These are phyloP conservation scores for Lasioglossum morio DNA, from an alignment of 2,888 invertebrate genomes.

Conservation along the genomic window DNA sequence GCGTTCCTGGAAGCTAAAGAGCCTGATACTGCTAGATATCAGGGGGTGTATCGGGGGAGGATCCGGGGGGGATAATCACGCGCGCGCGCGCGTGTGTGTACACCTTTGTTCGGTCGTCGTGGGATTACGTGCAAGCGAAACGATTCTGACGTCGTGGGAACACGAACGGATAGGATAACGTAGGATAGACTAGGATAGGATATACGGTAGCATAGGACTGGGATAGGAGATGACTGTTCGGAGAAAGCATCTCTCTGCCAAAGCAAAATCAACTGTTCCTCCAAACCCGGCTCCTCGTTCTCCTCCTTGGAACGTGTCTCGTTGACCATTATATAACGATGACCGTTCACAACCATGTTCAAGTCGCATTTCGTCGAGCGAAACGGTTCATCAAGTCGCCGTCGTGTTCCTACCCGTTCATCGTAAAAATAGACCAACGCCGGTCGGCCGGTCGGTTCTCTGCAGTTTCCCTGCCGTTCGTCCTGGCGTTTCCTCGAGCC, in stretches of 20 bases:
- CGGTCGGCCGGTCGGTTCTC: background rate
- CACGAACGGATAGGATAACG: background rate
- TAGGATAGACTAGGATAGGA: conserved; percentile 3
- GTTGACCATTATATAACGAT: background rate
- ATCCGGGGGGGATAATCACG: conserved; percentile 4
- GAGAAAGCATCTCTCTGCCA: background rate
- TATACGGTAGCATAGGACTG: background rate
- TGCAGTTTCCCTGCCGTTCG: background rate
- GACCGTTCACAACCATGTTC: background rate
- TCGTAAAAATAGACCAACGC: background rate
- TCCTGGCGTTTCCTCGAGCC: background rate
- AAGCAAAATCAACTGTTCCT: background rate
- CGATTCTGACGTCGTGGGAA: background rate
- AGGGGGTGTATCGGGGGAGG: conserved; percentile 24
- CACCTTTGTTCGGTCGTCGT: background rate
- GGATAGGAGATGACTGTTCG: background rate
- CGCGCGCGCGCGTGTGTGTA: background rate
- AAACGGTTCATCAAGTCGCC: background rate
- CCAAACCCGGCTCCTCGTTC: background rate
- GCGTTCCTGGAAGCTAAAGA: conserved; percentile 79
- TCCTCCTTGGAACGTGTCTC: background rate
- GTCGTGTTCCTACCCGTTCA: conserved; percentile 5
- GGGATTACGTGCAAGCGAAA: background rate
- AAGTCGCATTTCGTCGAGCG: background rate
- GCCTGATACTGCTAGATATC: conserved; percentile 52